phyloP scores from a whole-genome alignment of 2,797 vertebrate genomes.

The Champsocephalus esox region DNA sequence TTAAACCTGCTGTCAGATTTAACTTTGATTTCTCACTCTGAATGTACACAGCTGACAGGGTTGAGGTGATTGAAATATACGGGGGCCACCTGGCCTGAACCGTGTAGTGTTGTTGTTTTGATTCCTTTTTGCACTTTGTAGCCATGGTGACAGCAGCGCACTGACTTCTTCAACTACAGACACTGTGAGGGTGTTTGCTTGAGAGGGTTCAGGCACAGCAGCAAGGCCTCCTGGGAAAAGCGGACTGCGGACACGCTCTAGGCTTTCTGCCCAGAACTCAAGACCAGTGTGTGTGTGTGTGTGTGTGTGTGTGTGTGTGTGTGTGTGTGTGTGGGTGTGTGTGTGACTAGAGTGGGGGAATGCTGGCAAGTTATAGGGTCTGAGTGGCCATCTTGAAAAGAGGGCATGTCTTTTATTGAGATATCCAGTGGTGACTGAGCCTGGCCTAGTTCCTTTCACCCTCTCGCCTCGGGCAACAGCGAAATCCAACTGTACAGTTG shows the following conservation, averaged over 20 bases:
- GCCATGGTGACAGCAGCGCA: slow-evolving; percentile 41
- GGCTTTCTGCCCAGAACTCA: slow-evolving; percentile 45
- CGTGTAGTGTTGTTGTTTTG: slow-evolving; percentile 10
- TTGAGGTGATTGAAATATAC: slow-evolving; percentile 51
- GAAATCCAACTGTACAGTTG: slow-evolving; percentile 18
- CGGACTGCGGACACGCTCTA: slow-evolving; percentile 15
- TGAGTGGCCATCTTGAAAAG: slow-evolving; percentile 48
- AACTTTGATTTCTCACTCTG: slow-evolving; percentile 54
- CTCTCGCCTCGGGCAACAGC: slow-evolving; percentile 23
- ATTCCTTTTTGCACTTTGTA: slow-evolving; percentile 29
- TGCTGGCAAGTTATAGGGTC: slow-evolving; percentile 9
- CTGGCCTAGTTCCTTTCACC: slow-evolving; percentile 22
- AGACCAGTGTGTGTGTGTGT: background rate
- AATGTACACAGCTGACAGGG: slow-evolving; percentile 66
- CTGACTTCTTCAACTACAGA: slow-evolving; percentile 15
- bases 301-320: no score
- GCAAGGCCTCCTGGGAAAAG: slow-evolving; percentile 49
- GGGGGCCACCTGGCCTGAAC: background rate
- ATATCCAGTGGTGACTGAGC: slow-evolving; percentile 32
- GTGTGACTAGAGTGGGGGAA: background rate
- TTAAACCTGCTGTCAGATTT: slow-evolving; percentile 58
- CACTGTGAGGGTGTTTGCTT: slow-evolving; percentile 17
- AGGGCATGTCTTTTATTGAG: slow-evolving; percentile 52
- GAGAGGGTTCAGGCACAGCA: background rate
- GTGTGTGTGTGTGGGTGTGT: no score